Percentiles rank a stretch among this genome's conserved stretches.
Conservation (phyloP, 2,888 invertebrate species). For the Trichopria drosophilae region DNA sequence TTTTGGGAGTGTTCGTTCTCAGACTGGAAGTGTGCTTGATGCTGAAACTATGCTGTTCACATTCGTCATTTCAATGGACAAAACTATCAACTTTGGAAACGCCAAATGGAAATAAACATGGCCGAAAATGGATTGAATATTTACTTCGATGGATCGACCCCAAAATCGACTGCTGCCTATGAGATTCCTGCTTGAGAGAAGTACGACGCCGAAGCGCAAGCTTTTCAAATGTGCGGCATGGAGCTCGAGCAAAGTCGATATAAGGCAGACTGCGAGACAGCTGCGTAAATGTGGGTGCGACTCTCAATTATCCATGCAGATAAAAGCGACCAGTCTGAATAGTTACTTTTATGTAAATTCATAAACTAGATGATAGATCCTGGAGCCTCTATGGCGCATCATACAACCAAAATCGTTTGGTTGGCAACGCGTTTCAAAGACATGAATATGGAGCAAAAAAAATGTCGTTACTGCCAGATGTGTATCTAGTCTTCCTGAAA, state of each 20-base stretch:
- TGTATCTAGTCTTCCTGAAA: constrained; percentile 6
- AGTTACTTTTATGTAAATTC: constrained; percentile 12
- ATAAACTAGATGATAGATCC: constrained; percentile 7
- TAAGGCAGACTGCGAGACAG: not conserved
- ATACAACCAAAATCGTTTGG: constrained; percentile 4
- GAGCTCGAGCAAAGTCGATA: constrained; percentile 18
- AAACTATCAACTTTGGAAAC: too few relatives aligned
- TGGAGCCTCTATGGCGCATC: constrained; percentile 4
- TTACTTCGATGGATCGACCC: too few relatives aligned
- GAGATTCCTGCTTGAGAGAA: too few relatives aligned
- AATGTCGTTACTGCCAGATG: constrained; percentile 13
- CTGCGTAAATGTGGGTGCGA: constrained; percentile 3
- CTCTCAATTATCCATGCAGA: constrained; percentile 6
- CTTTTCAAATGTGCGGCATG: constrained; percentile 24
- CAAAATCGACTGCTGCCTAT: too few relatives aligned
- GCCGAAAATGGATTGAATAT: too few relatives aligned
- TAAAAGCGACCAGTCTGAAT: constrained; percentile 12
- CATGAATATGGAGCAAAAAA: constrained; percentile 8
- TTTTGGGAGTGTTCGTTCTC: too few relatives aligned
- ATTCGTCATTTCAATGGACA: too few relatives aligned
- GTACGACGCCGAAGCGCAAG: constrained; percentile 25
- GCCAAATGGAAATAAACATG: too few relatives aligned
- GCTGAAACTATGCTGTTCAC: too few relatives aligned
- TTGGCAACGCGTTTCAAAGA: constrained; percentile 11
- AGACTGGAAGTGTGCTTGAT: too few relatives aligned